phyloP scores from a whole-genome alignment of 2,113 vertebrate genomes.

The Dromiciops gliroides region DNA sequence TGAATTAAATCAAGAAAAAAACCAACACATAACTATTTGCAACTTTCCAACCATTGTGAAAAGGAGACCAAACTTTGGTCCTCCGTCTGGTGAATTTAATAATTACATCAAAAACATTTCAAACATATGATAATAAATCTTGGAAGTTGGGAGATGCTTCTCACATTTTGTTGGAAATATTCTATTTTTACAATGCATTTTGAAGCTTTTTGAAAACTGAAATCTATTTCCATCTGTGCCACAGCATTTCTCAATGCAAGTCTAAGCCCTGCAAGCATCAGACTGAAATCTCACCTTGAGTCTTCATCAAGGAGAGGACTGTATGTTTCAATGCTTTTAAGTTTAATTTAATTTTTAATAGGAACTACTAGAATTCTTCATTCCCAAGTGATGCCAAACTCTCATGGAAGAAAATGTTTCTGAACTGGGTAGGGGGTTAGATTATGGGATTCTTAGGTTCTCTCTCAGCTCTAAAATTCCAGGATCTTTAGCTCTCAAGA shows the following conservation, averaged over 20 bases:
- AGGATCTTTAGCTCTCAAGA: not conserved
- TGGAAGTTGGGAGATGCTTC: not conserved
- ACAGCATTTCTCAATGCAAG: not conserved
- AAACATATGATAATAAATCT: not conserved
- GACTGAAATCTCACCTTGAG: too few relatives aligned
- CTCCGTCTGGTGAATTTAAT: not conserved
- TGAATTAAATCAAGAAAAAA: not conserved
- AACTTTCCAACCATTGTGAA: not conserved
- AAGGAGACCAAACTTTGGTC: constrained; percentile 13
- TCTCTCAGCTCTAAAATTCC: not conserved
- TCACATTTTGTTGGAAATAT: not conserved
- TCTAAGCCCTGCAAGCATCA: not conserved
- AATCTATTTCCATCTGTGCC: not conserved
- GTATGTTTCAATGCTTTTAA: not conserved
- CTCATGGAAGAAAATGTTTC: not conserved
- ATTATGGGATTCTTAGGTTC: not conserved
- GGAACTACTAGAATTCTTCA: not conserved
- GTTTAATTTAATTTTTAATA: not conserved
- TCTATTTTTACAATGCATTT: not conserved
- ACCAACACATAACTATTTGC: not conserved
- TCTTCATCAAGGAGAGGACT: not conserved
- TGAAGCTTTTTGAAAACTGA: not conserved
- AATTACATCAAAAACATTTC: not conserved
- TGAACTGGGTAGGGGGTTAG: not conserved
- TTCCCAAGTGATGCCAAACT: not conserved